A percentile compares a stretch with the other conserved stretches of the same genome.
Conservation (phyloP, 1,140 invertebrate species). For the Geopemphigus sp. region DNA sequence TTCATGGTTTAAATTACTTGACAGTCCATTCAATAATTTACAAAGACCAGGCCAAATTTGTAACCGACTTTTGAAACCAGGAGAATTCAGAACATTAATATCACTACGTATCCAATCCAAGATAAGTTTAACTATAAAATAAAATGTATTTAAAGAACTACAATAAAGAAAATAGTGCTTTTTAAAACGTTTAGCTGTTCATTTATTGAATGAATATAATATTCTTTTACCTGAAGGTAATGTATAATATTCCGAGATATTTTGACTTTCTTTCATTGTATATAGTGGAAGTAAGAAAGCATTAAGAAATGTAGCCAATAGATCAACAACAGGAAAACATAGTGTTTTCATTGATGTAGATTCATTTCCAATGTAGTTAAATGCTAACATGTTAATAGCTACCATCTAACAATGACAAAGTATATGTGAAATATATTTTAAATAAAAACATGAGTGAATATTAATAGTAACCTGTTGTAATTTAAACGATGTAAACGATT, state of each 20-base stretch:
- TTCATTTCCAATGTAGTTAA: constrained; percentile 63
- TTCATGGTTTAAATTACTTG: constrained; percentile 53
- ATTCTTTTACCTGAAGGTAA: constrained; percentile 64
- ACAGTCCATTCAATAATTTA: constrained; percentile 69
- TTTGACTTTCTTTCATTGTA: constrained; percentile 62
- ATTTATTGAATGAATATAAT: neutral
- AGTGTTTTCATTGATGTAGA: constrained; percentile 55
- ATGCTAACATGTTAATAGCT: constrained; percentile 71
- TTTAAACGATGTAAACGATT: constrained; percentile 71
- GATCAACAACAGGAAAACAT: constrained; percentile 63
- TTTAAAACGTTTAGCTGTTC: neutral
- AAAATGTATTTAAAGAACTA: neutral
- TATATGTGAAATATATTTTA: neutral
- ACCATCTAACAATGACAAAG: constrained; percentile 63
- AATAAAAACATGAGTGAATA: neutral
- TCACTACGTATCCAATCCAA: constrained; percentile 69
- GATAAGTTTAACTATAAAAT: constrained; percentile 67
- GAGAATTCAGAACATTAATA: constrained; percentile 60
- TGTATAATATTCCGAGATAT: constrained; percentile 67
- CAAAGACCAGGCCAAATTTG: constrained; percentile 79
- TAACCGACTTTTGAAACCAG: constrained; percentile 64
- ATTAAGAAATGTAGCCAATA: constrained; percentile 68
- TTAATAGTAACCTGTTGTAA: constrained; percentile 60
- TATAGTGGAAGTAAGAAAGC: constrained; percentile 71
- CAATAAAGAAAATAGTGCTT: neutral